Evolutionary conservation across 2,113 vertebrate genomes (phyloP), one percentile per base, ranked within the genome.

Genomic region (Thamnaconus septentrionalis): DNA sequence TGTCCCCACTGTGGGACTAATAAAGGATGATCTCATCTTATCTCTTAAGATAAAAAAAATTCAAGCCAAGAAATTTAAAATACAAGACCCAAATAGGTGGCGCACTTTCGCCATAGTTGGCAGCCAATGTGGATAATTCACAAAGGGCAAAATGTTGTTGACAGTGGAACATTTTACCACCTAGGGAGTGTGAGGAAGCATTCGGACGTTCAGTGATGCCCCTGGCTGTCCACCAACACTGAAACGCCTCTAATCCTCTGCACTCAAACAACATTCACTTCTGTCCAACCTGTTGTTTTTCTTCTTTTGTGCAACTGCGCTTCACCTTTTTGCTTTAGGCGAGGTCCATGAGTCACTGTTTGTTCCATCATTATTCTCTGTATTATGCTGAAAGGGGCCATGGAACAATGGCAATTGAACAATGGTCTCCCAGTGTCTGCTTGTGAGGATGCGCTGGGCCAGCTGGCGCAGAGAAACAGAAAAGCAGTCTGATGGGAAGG

Each of bases 81-180:
- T 31, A 31, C 18, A 31, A 31, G 18, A 31, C 18, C 18, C 18
- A 31, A 31, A 31, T 31, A 31, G 18, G 18, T 31, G 18, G 18
- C 18, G 18, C 18, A 31, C 18, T 31, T 31, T 31, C 18, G 18
- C 50, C 51, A 9, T 5, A 49, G 63, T 59, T 59, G 39, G 53
- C 53, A 69, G 53, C 75, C 75, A 81, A 83, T 76, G 63, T 75
- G 70, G 57, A 78, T 65, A 73, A 51, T 61, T 41, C 61, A 78
- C 77, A 84, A 85, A 85, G 65, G 73, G 73, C 6, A 55, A 74
- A 76, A 74, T 71, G 78, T 7, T 79, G 87, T 78, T 81, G 81
- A 89, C 55, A 65, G 44, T 45, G 44, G 68, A 10, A 53, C 0
- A 44, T 47, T 59, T 42, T 42, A 69, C 80, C 86, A 86, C 18